phyloP scores from a whole-genome alignment of 2,888 invertebrate species.

The Dysmachus trigonus region DNA sequence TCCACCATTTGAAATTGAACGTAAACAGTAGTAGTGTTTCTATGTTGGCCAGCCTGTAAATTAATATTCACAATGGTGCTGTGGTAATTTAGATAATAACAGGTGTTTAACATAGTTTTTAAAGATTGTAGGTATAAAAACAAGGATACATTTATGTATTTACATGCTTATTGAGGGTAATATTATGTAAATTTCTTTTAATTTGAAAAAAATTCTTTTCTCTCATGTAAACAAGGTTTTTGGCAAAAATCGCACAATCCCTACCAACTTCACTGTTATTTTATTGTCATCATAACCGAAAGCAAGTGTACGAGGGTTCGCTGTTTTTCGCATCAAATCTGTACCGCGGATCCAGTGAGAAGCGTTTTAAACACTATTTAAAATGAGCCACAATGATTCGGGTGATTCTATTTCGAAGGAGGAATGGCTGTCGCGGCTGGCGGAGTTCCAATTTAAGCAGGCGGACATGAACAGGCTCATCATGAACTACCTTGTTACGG shows the following conservation, averaged over 20 bases:
- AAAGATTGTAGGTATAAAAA: not conserved
- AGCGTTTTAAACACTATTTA: constrained; percentile 44
- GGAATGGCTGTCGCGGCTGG: constrained; percentile 62
- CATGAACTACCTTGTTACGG: constrained; percentile 98
- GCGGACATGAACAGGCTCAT: constrained; percentile 96
- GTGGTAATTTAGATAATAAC: not conserved
- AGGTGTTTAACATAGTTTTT: not conserved
- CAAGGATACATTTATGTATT: not conserved
- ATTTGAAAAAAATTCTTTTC: not conserved
- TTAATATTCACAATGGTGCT: not conserved
- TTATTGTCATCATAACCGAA: not conserved
- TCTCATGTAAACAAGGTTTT: not conserved
- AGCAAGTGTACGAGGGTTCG: not conserved
- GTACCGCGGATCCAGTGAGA: not conserved
- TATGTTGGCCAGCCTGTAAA: not conserved
- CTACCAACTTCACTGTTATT: constrained; percentile 23
- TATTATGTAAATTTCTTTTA: not conserved
- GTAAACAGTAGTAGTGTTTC: not conserved
- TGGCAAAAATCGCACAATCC: not conserved
- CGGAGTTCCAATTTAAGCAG: constrained; percentile 78
- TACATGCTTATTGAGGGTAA: not conserved
- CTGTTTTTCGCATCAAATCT: not conserved
- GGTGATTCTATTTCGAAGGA: constrained; percentile 61
- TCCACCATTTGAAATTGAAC: not conserved
- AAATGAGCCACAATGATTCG: constrained; percentile 64